Conservation (phyloP, 2,113 vertebrate species). For the Cnemophilus loriae region DNA sequence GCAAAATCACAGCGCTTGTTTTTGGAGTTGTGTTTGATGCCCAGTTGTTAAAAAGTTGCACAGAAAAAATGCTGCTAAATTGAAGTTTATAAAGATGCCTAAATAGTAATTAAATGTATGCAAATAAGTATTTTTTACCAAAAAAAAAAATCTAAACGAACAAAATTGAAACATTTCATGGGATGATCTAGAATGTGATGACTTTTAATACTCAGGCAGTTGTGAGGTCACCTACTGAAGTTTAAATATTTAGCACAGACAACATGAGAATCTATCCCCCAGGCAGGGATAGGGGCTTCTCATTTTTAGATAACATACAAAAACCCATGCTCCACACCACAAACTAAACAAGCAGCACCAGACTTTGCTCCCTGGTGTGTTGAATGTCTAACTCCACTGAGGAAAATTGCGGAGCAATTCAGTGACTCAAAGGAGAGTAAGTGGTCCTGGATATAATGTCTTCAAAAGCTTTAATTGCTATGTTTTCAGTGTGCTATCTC, state of each 20-base stretch:
- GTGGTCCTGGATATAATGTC: neutral
- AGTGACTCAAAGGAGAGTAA: neutral
- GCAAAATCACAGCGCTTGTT: neutral
- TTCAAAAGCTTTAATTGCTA: neutral
- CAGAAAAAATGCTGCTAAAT: neutral
- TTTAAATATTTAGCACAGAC: neutral
- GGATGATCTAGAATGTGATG: neutral
- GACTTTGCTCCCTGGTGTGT: neutral
- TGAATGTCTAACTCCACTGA: neutral
- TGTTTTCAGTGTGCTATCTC: neutral
- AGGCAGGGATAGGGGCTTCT: neutral
- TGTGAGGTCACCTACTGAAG: neutral
- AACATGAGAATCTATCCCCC: neutral
- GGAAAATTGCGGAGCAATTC: neutral
- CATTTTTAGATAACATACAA: neutral
- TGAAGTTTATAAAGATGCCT: neutral
- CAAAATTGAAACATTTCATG: neutral
- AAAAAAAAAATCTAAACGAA: too few relatives aligned
- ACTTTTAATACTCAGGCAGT: neutral
- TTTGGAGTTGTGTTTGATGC: neutral
- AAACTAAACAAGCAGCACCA: neutral
- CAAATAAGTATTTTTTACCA: neutral
- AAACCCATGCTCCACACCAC: neutral
- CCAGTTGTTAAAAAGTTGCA: neutral
- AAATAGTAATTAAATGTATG: neutral